A percentile compares a stretch with the other conserved stretches of the same genome.
phyloP scores from a whole-genome alignment of 2,888 invertebrate genomes.

The Dione juno region DNA sequence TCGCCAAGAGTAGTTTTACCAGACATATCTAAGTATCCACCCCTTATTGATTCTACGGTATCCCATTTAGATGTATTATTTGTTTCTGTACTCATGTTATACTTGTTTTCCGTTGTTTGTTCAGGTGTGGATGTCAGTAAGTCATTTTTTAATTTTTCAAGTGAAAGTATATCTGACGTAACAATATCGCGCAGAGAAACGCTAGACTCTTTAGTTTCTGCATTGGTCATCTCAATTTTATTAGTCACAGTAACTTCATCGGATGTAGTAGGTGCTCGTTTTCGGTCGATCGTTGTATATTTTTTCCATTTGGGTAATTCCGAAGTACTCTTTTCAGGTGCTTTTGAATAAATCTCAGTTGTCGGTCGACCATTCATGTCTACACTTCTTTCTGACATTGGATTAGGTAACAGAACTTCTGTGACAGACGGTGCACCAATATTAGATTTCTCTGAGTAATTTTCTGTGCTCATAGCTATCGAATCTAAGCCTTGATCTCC shows the following conservation, averaged over 20 bases:
- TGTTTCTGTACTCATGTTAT: neutral
- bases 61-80: constrained; percentile 45
- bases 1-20: constrained; percentile 47
- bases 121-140: constrained; percentile 44
- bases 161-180: constrained; percentile 54
- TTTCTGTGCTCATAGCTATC: neutral
- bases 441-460: constrained; percentile 10
- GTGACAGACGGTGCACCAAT: neutral
- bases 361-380: constrained; percentile 7
- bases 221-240: constrained; percentile 48
- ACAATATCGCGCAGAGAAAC: constrained; percentile 54
- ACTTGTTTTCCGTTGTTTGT: constrained; percentile 21
- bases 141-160: constrained; percentile 53
- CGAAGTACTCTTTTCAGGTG: constrained; percentile 31
- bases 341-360: constrained; percentile 4
- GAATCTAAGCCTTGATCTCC: neutral
- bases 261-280: constrained; percentile 25
- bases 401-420: neutral
- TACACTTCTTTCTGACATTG: neutral
- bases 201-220: constrained; percentile 51
- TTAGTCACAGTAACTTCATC: constrained; percentile 36
- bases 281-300: constrained; percentile 51
- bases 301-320: constrained; percentile 54
- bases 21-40: constrained; percentile 66
- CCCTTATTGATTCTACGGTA: constrained; percentile 63